Base-by-base conservation (phyloP, 2,888 invertebrate genomes). In the Nomada fabriciana region DNA sequence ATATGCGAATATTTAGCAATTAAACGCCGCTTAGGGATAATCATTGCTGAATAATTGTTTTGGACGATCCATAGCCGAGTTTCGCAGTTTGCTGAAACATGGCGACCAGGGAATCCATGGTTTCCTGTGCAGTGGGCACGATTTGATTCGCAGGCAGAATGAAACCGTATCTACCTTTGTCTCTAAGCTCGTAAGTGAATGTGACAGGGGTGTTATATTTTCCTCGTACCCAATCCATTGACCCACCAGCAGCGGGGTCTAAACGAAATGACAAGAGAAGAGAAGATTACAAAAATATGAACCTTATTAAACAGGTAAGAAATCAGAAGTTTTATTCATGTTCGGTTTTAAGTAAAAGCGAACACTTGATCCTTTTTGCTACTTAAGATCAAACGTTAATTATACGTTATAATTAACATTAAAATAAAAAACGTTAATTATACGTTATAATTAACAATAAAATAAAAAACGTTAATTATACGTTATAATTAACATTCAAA, bases 141-240 rank as follows among this genome's bases (percentile, higher is more conserved):
- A 98, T 97, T 90, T 96, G 95, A 0, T 90, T 90, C 0, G 96
- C 95, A 0, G 97, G 97, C 7, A 98, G 93, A 0, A 96, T 91
- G 90, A 97, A 97, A 0, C 97, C 97, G 89, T 95, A 95, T 57
- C 88, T 81, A 0, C 96, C 95, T 0, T 90, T 94, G 87, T 97
- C 97, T 10, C 97, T 94, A 1, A 97, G 94, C 90, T 97, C 97
- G 84, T 96, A 96, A 0, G 96, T 96, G 84, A 96, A 97, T 0
- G 96, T 95, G 20, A 97, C 94, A 2, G 96, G 96, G 0, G 96
- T 95, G 59, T 96, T 95, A 69, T 95, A 95, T 0, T 94, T 95
- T 10, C 95, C 96, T 89, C 97, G 97, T 0, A 96, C 97, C 96
- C 97, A 98, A 91, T 98, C 98, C 83, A 96, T 94, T 25, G 96